Evolutionary conservation across 2,888 invertebrate species (phyloP).

Genomic region (Eilema caniola): DNA sequence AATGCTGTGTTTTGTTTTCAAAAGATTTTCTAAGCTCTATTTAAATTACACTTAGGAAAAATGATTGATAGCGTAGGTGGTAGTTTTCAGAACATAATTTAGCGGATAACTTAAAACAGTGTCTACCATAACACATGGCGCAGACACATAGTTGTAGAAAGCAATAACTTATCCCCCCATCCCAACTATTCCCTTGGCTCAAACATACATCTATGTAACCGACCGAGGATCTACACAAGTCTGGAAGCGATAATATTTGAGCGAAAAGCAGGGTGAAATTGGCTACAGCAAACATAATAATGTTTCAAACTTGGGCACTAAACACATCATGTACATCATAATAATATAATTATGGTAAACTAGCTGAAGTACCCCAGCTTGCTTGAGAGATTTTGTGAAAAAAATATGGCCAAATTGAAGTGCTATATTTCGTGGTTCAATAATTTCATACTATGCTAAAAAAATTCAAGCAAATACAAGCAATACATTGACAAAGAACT

Average conservation of each 20-base stretch:
- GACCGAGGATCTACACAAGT: conserved; percentile 42
- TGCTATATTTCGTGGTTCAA: no score
- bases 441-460: no score
- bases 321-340: no score
- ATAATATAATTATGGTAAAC: no score
- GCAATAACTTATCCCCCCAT: conserved; percentile 84
- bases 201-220: conserved; percentile 77
- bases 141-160: conserved; percentile 84
- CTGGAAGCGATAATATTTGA: conserved; percentile 33
- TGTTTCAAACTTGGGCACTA: no score
- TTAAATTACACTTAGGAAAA: conserved; percentile 3
- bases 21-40: no score
- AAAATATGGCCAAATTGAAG: no score
- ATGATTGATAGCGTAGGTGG: conserved; percentile 45
- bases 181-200: conserved; percentile 84
- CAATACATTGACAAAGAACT: no score
- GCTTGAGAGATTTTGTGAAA: no score
- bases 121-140: conserved; percentile 81
- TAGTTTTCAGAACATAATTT: conserved; percentile 45
- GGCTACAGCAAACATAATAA: not conserved
- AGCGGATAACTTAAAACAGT: conserved; percentile 77
- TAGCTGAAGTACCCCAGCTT: no score
- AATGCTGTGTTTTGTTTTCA: not conserved
- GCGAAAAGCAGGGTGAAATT: not conserved
- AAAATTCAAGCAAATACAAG: no score